Evolutionary conservation across 1,140 invertebrate genomes (phyloP).

Genomic region (Aphelenchoides avenae): DNA sequence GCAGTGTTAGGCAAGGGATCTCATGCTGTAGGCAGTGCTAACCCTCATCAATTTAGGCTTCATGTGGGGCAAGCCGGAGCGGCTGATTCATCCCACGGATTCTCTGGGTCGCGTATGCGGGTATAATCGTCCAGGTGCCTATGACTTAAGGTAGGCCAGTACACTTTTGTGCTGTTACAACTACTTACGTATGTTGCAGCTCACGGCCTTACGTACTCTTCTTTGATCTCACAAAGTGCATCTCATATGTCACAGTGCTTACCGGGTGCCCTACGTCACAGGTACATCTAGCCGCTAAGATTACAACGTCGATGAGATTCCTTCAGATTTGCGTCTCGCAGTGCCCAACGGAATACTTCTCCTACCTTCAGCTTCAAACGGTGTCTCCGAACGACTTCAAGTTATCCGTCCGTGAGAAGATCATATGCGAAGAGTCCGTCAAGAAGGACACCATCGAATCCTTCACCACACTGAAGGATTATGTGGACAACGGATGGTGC

Average conservation of each 20-base stretch:
- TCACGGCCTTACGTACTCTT: constrained; percentile 74
- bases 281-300: no score
- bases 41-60: constrained; percentile 64
- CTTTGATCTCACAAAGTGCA: constrained; percentile 77
- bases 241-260: constrained; percentile 67
- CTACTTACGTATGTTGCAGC: no score
- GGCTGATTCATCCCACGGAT: constrained; percentile 76
- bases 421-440: constrained; percentile 71
- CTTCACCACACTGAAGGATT: constrained; percentile 55
- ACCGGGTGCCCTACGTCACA: constrained; percentile 78
- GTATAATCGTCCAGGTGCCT: constrained; percentile 30
- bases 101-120: constrained; percentile 70
- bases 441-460: constrained; percentile 52
- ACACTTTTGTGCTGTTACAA: no score
- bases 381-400: constrained; percentile 23
- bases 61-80: constrained; percentile 71
- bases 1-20: no score
- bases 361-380: constrained; percentile 49
- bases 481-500: constrained; percentile 68
- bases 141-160: constrained; percentile 41
- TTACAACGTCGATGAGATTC: no score
- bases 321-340: constrained; percentile 71
- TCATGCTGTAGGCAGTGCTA: not conserved
- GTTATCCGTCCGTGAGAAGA: constrained; percentile 49
- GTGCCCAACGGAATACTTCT: constrained; percentile 69